Evolutionary conservation across 2,113 vertebrate species (phyloP).

Genomic region (Semicossyphus pulcher): DNA sequence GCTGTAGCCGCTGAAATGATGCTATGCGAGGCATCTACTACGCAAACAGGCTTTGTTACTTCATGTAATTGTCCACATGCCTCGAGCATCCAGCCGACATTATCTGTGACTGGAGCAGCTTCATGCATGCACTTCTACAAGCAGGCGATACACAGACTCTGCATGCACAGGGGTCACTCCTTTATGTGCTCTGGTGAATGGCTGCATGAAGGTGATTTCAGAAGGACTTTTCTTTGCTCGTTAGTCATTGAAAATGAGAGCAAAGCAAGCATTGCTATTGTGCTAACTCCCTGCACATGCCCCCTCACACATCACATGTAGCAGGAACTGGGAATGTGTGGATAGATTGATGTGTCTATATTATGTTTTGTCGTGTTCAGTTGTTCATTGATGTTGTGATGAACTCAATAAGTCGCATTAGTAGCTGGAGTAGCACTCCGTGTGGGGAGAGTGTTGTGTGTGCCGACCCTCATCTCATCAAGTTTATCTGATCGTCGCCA

Average conservation of each 20-base stretch:
- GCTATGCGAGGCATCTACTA: too few species aligned
- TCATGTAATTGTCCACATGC: neutral
- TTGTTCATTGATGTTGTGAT: neutral
- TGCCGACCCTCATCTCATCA: conserved; percentile 1
- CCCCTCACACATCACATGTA: neutral
- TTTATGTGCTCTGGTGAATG: neutral
- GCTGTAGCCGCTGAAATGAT: too few species aligned
- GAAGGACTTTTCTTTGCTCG: neutral
- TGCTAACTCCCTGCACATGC: neutral
- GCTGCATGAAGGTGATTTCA: neutral
- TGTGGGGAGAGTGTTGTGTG: neutral
- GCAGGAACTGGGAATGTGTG: neutral
- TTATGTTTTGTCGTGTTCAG: neutral
- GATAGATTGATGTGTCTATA: neutral
- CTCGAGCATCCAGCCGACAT: too few species aligned
- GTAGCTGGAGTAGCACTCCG: neutral
- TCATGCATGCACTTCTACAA: too few species aligned
- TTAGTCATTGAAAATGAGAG: neutral
- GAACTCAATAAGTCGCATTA: neutral
- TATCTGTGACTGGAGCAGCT: neutral
- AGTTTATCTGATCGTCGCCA: neutral
- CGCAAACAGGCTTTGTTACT: too few species aligned
- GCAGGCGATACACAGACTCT: too few species aligned
- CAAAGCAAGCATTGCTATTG: neutral
- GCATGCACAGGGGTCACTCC: neutral